phyloP scores from a whole-genome alignment of 1,140 invertebrate species.

The Amphibalanus amphitrite region DNA sequence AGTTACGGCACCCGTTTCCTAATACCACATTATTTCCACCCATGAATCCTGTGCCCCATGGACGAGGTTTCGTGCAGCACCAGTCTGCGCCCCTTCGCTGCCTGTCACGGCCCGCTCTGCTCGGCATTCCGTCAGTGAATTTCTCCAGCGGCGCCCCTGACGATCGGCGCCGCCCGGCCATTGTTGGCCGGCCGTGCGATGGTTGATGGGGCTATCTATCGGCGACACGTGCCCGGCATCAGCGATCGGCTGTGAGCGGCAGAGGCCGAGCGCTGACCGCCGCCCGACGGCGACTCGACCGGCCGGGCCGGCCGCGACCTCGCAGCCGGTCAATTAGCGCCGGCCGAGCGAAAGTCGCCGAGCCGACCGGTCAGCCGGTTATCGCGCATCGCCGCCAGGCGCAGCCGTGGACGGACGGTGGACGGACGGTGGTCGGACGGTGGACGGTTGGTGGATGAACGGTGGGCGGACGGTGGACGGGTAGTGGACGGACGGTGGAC shows the following conservation, averaged over 20 bases:
- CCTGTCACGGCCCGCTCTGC: background rate
- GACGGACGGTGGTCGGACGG: too few species aligned
- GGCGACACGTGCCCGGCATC: background rate
- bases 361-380: background rate
- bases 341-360: background rate
- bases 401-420: too few species aligned
- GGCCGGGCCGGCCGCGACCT: background rate
- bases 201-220: background rate
- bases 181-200: background rate
- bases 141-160: background rate
- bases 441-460: too few species aligned
- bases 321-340: background rate
- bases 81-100: too few species aligned
- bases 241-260: background rate
- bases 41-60: too few species aligned
- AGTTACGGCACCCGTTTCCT: too few species aligned
- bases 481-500: too few species aligned
- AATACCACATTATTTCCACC: too few species aligned
- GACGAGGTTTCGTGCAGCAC: too few species aligned
- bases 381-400: background rate
- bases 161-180: background rate
- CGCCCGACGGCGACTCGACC: too few species aligned
- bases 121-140: background rate
- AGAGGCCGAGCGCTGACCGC: too few species aligned
- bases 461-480: too few species aligned